Evolutionary conservation across 2,113 vertebrate species (phyloP).

Genomic region (Carettochelys insculpta): DNA sequence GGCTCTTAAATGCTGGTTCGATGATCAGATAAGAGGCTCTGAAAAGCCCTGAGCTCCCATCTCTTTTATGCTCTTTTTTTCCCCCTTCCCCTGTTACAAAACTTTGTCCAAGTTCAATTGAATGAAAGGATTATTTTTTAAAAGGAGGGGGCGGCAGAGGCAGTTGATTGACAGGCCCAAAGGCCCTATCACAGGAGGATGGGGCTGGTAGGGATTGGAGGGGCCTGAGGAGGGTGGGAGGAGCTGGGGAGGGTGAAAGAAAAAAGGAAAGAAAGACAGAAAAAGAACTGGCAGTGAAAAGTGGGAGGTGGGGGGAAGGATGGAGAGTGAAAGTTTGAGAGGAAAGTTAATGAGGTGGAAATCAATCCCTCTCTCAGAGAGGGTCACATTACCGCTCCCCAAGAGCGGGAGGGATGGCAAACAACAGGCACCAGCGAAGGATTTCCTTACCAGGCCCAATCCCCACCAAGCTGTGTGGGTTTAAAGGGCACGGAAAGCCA

Average conservation of each 20-base stretch:
- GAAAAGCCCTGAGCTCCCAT: not conserved
- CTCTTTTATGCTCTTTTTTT: not conserved
- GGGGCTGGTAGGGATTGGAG: not conserved
- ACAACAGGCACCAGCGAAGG: not conserved
- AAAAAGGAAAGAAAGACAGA: not conserved
- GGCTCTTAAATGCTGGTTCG: not conserved
- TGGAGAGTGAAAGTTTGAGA: slow-evolving; percentile 6
- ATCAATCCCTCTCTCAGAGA: not conserved
- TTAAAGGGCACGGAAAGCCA: not conserved
- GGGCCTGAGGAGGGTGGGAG: not conserved
- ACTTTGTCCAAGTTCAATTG: slow-evolving; percentile 20
- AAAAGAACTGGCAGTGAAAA: not conserved
- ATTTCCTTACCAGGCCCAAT: not conserved
- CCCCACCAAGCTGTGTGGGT: not conserved
- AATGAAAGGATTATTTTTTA: slow-evolving; percentile 37
- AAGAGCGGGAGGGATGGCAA: not conserved
- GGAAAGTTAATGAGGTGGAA: slow-evolving; percentile 34
- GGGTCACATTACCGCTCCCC: not conserved
- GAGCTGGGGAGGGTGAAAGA: not conserved
- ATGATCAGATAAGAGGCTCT: not conserved
- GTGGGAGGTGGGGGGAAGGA: not conserved
- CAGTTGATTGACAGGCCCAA: not conserved
- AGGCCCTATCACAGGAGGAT: not conserved
- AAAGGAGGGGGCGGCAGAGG: not conserved
- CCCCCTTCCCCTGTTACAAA: not conserved